phyloP scores from a whole-genome alignment of 2,888 invertebrate species.

The Pheosia gnoma region DNA sequence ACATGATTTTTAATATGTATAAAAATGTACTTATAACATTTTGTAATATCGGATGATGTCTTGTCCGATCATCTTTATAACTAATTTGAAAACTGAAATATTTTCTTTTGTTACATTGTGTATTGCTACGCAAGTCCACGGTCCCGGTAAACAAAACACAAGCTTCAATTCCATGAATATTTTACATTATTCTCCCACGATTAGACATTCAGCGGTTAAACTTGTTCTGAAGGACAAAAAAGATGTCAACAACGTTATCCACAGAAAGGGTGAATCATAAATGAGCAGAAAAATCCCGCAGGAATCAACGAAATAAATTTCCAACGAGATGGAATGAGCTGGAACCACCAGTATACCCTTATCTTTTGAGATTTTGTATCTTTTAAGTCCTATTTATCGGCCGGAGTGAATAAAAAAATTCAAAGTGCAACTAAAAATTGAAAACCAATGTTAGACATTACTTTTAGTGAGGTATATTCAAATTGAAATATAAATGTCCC shows the following conservation, averaged over 20 bases:
- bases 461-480: too few relatives aligned
- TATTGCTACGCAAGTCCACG: background rate
- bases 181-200: slow-evolving; percentile 18
- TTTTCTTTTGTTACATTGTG: background rate
- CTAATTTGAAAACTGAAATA: too few relatives aligned
- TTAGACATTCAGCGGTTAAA: slow-evolving; percentile 32
- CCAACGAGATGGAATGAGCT: background rate
- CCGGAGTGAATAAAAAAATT: background rate
- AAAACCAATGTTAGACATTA: too few relatives aligned
- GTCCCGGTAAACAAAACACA: background rate
- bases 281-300: slow-evolving; percentile 30
- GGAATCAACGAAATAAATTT: slow-evolving; percentile 18
- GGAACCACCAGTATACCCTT: background rate
- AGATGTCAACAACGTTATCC: slow-evolving; percentile 28
- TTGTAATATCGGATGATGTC: too few relatives aligned
- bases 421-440: background rate
- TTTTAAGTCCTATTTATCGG: background rate
- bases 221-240: slow-evolving; percentile 34
- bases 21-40: too few relatives aligned
- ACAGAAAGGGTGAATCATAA: slow-evolving; percentile 37
- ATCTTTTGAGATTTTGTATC: background rate
- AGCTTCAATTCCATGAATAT: slow-evolving; percentile 13
- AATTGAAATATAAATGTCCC: too few relatives aligned
- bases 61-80: too few relatives aligned
- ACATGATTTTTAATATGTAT: too few relatives aligned